Base-by-base conservation (phyloP, 2,797 vertebrate species). In the Okamejei kenojei region DNA sequence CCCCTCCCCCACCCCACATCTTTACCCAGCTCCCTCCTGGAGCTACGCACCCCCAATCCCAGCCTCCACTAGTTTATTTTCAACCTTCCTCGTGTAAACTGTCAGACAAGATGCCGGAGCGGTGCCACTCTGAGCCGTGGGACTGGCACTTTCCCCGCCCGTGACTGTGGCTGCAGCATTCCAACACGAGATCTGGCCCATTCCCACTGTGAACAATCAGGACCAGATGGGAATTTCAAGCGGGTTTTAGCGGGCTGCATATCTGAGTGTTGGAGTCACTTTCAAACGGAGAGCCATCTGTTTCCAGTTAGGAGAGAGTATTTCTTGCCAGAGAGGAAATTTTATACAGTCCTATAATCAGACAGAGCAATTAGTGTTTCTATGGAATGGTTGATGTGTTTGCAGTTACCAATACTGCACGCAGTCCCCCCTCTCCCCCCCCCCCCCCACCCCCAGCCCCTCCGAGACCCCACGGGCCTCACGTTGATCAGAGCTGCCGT, bases 311-410 rank as follows among this genome's bases (percentile, higher is more conserved):
- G 84, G 29, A 32, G 58, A 88, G 15, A 35, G 84, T 68, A 35
- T 65, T 88, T 86, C 65, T 88, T 88, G 84, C 61, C 84, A 88
- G 84, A 68, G 84, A 88, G 63, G 84, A 88, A 68, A 88, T 88
- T 88, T 88, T 88, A 88, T 88, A 68, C 84, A 88, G 84, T 88
- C 61, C 63, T 68, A 88, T 88, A 88, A 88, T 88, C 84, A 88
- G 84, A 65, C 65, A 63, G 63, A 68, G 61, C 84, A 88, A 88
- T 88, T 88, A 88, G 84, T 65, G 15, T 68, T 88, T 88, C n/a
- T 88, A n/a, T 88, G 84, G 32, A 88, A 88, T 65, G 65, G 84
- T 68, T 68, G 84, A 88, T 68, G 84, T 88, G 84, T 88, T 88
- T 88, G 84, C 61, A 88, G 65, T 73, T 88, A 65, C 84, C 29